A percentile compares a stretch with the other conserved stretches of the same genome.
Conservation (phyloP, 2,113 vertebrate genomes). For the Guaruba guarouba region DNA sequence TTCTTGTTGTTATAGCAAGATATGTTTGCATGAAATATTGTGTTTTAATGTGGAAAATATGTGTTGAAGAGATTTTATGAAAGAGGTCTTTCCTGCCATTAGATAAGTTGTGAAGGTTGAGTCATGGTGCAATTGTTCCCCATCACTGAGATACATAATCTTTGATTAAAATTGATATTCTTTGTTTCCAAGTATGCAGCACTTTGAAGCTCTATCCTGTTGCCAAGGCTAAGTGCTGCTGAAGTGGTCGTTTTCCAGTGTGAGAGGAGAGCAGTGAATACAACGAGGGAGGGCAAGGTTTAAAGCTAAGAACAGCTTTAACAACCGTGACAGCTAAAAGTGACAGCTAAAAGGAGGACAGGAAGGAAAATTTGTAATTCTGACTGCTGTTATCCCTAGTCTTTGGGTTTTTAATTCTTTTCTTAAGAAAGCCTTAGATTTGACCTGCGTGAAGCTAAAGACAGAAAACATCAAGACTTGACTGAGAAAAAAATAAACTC, state of each 20-base stretch:
- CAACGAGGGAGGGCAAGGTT: neutral
- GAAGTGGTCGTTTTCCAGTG: neutral
- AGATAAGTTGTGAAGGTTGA: neutral
- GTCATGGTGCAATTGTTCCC: neutral
- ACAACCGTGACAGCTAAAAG: neutral
- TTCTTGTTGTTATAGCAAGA: neutral
- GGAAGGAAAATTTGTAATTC: neutral
- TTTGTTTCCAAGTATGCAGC: neutral
- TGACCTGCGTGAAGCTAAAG: neutral
- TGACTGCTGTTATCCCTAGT: neutral
- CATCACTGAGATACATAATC: neutral
- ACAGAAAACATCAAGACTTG: neutral
- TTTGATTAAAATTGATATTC: neutral
- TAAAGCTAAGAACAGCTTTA: neutral
- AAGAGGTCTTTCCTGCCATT: neutral
- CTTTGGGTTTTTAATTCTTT: neutral
- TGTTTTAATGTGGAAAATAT: neutral
- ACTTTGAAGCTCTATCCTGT: neutral
- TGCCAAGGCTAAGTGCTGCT: neutral
- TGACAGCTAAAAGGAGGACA: neutral
- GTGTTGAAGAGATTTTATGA: neutral
- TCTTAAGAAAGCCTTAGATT: neutral
- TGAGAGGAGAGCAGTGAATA: neutral
- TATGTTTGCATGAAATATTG: neutral
- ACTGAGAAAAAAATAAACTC: neutral